Percentiles rank a stretch among this genome's conserved stretches.
phyloP scores from a whole-genome alignment of 2,797 vertebrate species.

The Gobionotothen gibberifrons region DNA sequence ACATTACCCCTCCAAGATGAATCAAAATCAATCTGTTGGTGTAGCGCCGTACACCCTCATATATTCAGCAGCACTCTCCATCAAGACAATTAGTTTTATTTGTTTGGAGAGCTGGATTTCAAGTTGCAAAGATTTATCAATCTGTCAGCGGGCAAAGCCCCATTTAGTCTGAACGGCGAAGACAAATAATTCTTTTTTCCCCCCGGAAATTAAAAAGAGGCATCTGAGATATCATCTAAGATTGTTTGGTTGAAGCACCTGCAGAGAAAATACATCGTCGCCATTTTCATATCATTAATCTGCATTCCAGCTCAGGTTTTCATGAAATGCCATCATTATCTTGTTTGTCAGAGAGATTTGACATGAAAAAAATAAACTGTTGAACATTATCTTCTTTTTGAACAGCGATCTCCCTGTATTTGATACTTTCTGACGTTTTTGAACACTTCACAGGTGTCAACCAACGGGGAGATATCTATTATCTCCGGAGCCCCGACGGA shows the following conservation, averaged over 20 bases:
- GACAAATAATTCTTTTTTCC: not conserved
- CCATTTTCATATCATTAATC: constrained; percentile 10
- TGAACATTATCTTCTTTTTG: constrained; percentile 28
- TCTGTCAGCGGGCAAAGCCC: constrained; percentile 15
- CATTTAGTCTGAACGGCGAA: constrained; percentile 2
- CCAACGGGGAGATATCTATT: constrained; percentile 95
- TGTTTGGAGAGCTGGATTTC: constrained; percentile 19
- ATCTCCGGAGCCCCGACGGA: constrained; percentile 93
- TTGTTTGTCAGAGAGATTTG: constrained; percentile 32
- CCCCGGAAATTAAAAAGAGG: not conserved
- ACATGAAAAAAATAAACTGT: constrained; percentile 20
- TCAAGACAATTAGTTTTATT: constrained; percentile 36
- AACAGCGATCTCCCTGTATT: constrained; percentile 28
- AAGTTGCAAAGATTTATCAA: constrained; percentile 24
- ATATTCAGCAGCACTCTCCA: constrained; percentile 5
- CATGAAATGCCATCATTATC: constrained; percentile 36
- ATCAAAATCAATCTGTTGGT: constrained; percentile 35
- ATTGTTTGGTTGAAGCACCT: constrained; percentile 12
- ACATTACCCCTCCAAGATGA: constrained; percentile 10
- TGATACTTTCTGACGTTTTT: constrained; percentile 42
- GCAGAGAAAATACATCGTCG: not conserved
- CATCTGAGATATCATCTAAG: constrained; percentile 18
- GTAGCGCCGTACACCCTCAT: constrained; percentile 15
- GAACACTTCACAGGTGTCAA: constrained; percentile 82
- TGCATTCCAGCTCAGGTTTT: constrained; percentile 22